phyloP scores from a whole-genome alignment of 2,113 vertebrate species.

The Fregetta grallaria region DNA sequence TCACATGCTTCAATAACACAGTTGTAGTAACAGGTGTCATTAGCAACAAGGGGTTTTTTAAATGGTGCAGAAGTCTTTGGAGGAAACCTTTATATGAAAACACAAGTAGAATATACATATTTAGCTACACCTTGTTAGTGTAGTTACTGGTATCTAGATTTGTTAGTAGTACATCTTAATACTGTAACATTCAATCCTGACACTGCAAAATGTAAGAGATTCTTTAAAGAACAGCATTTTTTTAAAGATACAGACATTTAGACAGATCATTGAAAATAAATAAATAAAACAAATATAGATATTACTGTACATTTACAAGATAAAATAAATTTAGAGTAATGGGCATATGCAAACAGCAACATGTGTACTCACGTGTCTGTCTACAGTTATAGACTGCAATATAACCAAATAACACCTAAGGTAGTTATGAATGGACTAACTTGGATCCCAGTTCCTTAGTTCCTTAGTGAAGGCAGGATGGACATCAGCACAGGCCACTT shows the following conservation, averaged over 20 bases:
- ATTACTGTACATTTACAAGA: not conserved
- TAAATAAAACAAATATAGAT: not conserved
- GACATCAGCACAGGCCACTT: fast-evolving
- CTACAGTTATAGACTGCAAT: not conserved
- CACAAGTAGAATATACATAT: not conserved
- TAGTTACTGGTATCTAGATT: not conserved
- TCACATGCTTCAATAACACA: not conserved
- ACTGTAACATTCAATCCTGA: not conserved
- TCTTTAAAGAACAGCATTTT: not conserved
- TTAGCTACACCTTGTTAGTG: not conserved
- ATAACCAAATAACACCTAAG: not conserved
- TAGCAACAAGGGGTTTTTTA: not conserved
- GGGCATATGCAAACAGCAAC: not conserved
- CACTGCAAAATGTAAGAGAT: not conserved
- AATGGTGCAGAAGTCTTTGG: not conserved
- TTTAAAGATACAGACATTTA: not conserved
- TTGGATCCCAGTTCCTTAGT: not conserved
- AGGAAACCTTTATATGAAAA: not conserved
- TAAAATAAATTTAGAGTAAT: not conserved
- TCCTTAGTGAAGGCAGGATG: not conserved
- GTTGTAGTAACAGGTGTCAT: not conserved
- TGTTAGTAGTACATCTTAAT: not conserved
- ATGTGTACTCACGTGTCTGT: fast-evolving
- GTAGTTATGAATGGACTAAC: not conserved
- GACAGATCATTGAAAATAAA: not conserved